These are phyloP conservation scores for Scaptodrosophila lebanonensis DNA, from an alignment of 1,140 invertebrate species.

Conservation along the genomic window DNA sequence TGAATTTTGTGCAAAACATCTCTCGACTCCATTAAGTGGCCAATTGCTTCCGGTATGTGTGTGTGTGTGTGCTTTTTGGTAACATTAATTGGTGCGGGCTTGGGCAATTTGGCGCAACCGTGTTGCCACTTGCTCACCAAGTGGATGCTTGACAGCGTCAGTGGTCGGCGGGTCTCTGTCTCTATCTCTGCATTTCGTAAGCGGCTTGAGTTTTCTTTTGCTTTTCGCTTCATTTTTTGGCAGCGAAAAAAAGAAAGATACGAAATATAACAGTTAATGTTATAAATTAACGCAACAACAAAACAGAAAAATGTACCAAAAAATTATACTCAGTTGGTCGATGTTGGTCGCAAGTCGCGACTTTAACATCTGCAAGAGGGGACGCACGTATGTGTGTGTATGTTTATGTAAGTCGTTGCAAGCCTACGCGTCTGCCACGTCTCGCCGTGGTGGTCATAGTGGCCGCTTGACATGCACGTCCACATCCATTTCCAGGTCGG, in stretches of 20 bases:
- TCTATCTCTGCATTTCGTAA: slow-evolving; percentile 51
- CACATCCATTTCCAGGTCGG: slow-evolving; percentile 60
- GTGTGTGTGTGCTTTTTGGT: too few species aligned
- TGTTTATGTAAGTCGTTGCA: slow-evolving; percentile 59
- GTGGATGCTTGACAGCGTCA: neutral
- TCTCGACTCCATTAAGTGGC: slow-evolving; percentile 44
- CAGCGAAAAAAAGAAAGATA: slow-evolving; percentile 10
- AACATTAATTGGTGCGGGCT: too few species aligned
- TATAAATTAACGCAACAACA: slow-evolving; percentile 57
- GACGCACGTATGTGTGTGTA: slow-evolving; percentile 43
- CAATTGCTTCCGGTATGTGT: slow-evolving; percentile 49
- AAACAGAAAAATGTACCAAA: slow-evolving; percentile 30
- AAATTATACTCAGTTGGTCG: too few species aligned
- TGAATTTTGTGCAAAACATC: slow-evolving; percentile 43
- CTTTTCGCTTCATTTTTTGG: slow-evolving; percentile 44
- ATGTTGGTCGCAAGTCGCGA: too few species aligned
- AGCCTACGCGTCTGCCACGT: slow-evolving; percentile 50
- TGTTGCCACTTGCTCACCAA: too few species aligned
- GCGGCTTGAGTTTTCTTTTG: slow-evolving; percentile 43
- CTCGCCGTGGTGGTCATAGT: neutral
- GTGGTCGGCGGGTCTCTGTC: too few species aligned
- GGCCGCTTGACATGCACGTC: slow-evolving; percentile 28
- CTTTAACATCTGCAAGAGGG: too few species aligned
- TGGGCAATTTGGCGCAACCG: too few species aligned
- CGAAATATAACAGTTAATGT: slow-evolving; percentile 33